Conservation (phyloP, 2,888 invertebrate species). For the Odontomyia ornata region DNA sequence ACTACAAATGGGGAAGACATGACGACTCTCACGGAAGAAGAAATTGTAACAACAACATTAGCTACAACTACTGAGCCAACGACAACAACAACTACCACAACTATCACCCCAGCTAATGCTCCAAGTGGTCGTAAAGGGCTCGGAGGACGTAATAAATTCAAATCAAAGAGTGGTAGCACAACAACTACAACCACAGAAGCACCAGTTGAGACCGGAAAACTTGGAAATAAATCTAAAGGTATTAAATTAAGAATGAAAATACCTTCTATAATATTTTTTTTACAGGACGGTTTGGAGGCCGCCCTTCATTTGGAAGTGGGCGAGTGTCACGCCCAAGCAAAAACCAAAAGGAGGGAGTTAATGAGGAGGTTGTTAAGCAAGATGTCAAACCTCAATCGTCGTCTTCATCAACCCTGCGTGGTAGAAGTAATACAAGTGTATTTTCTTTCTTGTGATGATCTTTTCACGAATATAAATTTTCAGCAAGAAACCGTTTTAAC, state of each 20-base stretch:
- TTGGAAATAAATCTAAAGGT: constrained; percentile 57
- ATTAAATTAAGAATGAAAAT: constrained; percentile 45
- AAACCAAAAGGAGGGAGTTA: constrained; percentile 54
- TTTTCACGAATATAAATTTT: too few relatives aligned
- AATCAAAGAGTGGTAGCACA: constrained; percentile 53
- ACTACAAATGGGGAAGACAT: constrained; percentile 57
- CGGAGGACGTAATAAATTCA: constrained; percentile 62
- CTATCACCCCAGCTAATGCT: constrained; percentile 65
- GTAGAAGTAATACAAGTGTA: constrained; percentile 63
- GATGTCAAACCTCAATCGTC: constrained; percentile 56
- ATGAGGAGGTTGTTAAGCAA: constrained; percentile 59
- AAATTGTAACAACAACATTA: constrained; percentile 66
- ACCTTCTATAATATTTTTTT: constrained; percentile 14
- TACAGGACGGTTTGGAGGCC: constrained; percentile 61
- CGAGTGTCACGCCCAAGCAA: constrained; percentile 57
- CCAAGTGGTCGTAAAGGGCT: constrained; percentile 57
- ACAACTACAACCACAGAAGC: constrained; percentile 64
- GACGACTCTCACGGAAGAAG: constrained; percentile 64
- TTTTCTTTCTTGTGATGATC: constrained; percentile 2
- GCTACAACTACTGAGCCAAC: constrained; percentile 69
- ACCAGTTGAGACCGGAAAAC: constrained; percentile 61
- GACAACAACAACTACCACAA: constrained; percentile 65
- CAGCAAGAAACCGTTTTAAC: constrained; percentile 64
- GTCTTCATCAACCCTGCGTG: constrained; percentile 53
- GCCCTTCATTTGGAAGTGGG: constrained; percentile 61